These are phyloP conservation scores for Volucella bombylans DNA, from an alignment of 2,888 invertebrate species.

Conservation along the genomic window DNA sequence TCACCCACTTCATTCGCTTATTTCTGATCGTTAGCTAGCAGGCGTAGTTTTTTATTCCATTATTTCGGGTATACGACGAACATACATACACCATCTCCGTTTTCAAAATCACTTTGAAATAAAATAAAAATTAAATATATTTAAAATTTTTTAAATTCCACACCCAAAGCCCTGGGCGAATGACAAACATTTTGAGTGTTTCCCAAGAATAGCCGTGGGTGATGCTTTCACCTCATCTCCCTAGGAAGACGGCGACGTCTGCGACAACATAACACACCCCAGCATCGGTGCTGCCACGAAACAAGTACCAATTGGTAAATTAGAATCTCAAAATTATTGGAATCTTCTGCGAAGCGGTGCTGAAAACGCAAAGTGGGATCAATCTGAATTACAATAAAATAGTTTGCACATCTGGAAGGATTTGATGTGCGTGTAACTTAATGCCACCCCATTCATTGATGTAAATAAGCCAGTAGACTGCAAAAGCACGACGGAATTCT, in stretches of 20 bases:
- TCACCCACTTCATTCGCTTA: slow-evolving; percentile 43
- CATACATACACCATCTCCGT: background rate
- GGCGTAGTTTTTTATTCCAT: slow-evolving; percentile 56
- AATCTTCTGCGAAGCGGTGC: slow-evolving; percentile 19
- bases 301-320: slow-evolving; percentile 32
- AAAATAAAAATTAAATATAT: background rate
- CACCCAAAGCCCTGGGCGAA: slow-evolving; percentile 17
- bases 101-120: background rate
- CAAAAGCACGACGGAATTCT: background rate
- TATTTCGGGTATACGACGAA: slow-evolving; percentile 35
- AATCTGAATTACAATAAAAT: background rate
- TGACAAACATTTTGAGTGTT: slow-evolving; percentile 11
- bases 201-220: slow-evolving; percentile 3
- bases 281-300: slow-evolving; percentile 42
- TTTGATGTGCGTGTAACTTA: slow-evolving; percentile 20
- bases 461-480: slow-evolving; percentile 43
- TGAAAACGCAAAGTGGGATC: background rate
- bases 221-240: slow-evolving; percentile 86
- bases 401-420: slow-evolving; percentile 8
- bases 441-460: slow-evolving; percentile 43
- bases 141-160: slow-evolving; percentile 1
- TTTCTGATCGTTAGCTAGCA: slow-evolving; percentile 36
- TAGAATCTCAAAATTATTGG: slow-evolving; percentile 25
- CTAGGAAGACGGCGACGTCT: slow-evolving; percentile 90
- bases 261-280: slow-evolving; percentile 86